Evolutionary conservation across 2,888 invertebrate species (phyloP), one percentile per base, ranked within the genome.

Genomic region (Perizoma affinitatum): DNA sequence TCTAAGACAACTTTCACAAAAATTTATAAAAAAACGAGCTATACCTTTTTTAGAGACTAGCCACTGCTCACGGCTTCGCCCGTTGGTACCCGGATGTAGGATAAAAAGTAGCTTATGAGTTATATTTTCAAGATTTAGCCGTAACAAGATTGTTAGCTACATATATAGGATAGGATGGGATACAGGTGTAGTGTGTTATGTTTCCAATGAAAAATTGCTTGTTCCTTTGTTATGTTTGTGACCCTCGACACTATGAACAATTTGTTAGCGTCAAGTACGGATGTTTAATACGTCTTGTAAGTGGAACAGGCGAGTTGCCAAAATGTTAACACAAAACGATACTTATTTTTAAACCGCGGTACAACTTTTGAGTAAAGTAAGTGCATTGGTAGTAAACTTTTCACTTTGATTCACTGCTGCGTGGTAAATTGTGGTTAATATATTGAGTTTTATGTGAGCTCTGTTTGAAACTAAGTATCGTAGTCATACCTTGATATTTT

Each of bases 221-320:
- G 40, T 57, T 44, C n/a, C 41, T 5, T 36, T 38, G 8, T 40
- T 40, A 33, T 42, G 50, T 67, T 67, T 57, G 65, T 69, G 74
- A 68, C 61, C 63, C 73, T 67, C 67, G 71, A 72, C 67, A 61
- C 62, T 73, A 74, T 78, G 76, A 76, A 74, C 73, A 71, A 78
- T 83, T 79, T 79, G 78, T 83, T 81, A 82, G 78, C 73, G 79
- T 79, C 76, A 69, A 74, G 72, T 68, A 65, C 68, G 69, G 69
- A 79, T 82, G 73, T 78, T 79, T 77, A 81, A 80, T 80, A 78
- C 74, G 76, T 79, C 79, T 76, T 73, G 72, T 74, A 75, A 79
- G 78, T 75, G 75, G 72, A 72, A 67, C 72, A 79, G 82, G 82
- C 80, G 68, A 73, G 64, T 73, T 85, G 81, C 82, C 82, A 84